phyloP scores from a whole-genome alignment of 2,797 vertebrate genomes.

The Pogonophryne albipinna region DNA sequence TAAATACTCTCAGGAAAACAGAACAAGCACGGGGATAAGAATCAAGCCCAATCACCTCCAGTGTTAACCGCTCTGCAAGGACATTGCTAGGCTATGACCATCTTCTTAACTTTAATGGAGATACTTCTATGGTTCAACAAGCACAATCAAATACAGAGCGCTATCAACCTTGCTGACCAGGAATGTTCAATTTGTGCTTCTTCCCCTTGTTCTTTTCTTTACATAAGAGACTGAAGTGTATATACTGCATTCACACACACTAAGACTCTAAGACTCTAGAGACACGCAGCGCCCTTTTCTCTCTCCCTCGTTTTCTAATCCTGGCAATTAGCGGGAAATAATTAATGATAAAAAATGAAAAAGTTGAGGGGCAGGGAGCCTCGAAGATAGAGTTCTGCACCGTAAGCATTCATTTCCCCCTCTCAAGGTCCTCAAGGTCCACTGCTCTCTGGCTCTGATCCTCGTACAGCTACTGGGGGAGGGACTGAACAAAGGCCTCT shows the following conservation, averaged over 20 bases:
- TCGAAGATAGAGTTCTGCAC: slow-evolving; percentile 83
- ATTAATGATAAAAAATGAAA: slow-evolving; percentile 83
- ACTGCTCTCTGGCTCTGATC: slow-evolving; percentile 77
- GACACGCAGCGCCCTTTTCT: slow-evolving; percentile 68
- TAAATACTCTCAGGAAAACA: slow-evolving; percentile 11
- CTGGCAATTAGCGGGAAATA: slow-evolving; percentile 85
- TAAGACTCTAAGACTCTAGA: slow-evolving; percentile 54
- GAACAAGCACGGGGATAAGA: slow-evolving; percentile 2
- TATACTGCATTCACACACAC: slow-evolving; percentile 37
- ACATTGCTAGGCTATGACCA: slow-evolving; percentile 59
- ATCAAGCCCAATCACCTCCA: slow-evolving; percentile 51
- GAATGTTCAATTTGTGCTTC: slow-evolving; percentile 68
- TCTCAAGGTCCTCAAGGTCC: slow-evolving; percentile 83
- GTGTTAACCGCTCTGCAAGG: slow-evolving; percentile 60
- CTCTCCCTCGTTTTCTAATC: slow-evolving; percentile 77
- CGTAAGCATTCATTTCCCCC: slow-evolving; percentile 81
- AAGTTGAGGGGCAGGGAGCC: slow-evolving; percentile 77
- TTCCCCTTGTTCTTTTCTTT: slow-evolving; percentile 48
- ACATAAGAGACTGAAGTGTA: slow-evolving; percentile 32
- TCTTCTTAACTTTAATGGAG: slow-evolving; percentile 71
- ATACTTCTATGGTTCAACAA: slow-evolving; percentile 70
- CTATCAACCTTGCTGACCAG: slow-evolving; percentile 71
- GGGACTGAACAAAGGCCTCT: slow-evolving; percentile 69
- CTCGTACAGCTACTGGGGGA: slow-evolving; percentile 58
- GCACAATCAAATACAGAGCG: slow-evolving; percentile 59